A percentile compares a stretch with the other conserved stretches of the same genome.
phyloP scores from a whole-genome alignment of 2,888 invertebrate species.

The Parnassius orleans region DNA sequence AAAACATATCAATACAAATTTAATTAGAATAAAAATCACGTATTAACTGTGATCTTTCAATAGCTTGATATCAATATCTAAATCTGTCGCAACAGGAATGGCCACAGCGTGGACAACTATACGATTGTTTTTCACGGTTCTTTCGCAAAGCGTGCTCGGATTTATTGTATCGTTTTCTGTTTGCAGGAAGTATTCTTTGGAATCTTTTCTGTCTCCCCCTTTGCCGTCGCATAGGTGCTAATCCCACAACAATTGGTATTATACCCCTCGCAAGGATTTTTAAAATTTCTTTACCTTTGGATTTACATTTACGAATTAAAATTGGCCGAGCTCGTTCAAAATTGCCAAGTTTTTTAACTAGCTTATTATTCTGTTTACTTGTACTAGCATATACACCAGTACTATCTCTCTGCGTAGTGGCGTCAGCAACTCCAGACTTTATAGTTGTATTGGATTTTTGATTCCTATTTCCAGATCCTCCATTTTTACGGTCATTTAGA shows the following conservation, averaged over 20 bases:
- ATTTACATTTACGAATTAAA: conserved; percentile 43
- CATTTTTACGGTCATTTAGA: neutral
- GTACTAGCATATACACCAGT: conserved; percentile 12
- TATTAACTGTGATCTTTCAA: neutral
- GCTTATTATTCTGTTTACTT: conserved; percentile 11
- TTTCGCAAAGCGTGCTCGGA: conserved; percentile 17
- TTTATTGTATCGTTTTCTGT: conserved; percentile 2
- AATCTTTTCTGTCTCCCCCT: neutral
- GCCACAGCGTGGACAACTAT: conserved; percentile 25
- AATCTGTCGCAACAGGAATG: conserved; percentile 19
- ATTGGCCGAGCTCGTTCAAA: conserved; percentile 31
- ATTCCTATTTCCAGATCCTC: neutral
- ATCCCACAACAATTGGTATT: neutral
- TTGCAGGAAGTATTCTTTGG: neutral
- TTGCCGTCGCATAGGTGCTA: neutral
- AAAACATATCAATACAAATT: too few relatives aligned
- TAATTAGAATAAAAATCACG: too few relatives aligned
- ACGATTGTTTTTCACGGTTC: neutral
- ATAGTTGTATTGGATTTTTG: neutral
- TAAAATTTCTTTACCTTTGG: conserved; percentile 38
- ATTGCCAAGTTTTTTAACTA: conserved; percentile 7
- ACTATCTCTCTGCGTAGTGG: neutral
- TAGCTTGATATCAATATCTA: neutral
- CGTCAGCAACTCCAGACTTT: neutral
- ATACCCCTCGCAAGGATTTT: conserved; percentile 35